phyloP scores from a whole-genome alignment of 2,797 vertebrate species.

The Labroides dimidiatus region DNA sequence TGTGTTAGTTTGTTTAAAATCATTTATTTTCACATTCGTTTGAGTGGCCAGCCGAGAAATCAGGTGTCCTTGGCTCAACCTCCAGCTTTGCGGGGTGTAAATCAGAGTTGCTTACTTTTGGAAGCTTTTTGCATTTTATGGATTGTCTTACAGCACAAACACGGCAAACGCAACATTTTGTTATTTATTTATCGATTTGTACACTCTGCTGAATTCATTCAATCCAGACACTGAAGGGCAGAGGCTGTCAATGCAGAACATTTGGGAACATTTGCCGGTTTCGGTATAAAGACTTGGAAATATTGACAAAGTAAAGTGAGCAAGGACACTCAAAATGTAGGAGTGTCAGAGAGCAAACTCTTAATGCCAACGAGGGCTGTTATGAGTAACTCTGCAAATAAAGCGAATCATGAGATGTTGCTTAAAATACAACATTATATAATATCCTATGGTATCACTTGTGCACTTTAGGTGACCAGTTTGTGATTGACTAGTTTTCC shows the following conservation, averaged over 20 bases:
- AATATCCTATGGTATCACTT: neutral
- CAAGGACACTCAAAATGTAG: neutral
- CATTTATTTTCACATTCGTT: too few relatives aligned
- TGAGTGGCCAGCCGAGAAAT: neutral
- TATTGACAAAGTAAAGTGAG: slow-evolving; percentile 5
- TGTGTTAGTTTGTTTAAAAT: too few relatives aligned
- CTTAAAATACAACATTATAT: too few relatives aligned
- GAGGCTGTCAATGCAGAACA: neutral
- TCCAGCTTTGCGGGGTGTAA: neutral
- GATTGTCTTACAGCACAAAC: neutral
- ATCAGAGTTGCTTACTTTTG: neutral
- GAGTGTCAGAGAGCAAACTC: neutral
- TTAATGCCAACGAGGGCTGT: too few relatives aligned
- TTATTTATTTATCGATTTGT: slow-evolving; percentile 7
- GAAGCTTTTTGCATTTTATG: neutral
- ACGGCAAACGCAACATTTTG: slow-evolving; percentile 2
- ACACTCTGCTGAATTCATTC: slow-evolving; percentile 13
- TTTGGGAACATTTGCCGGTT: slow-evolving; percentile 9
- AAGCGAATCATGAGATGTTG: neutral
- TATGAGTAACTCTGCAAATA: neutral
- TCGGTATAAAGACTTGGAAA: neutral
- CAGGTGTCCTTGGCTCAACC: neutral
- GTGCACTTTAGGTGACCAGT: neutral
- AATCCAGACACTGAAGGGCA: slow-evolving; percentile 20
- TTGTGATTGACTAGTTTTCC: neutral